A percentile compares a stretch with the other conserved stretches of the same genome.
phyloP scores from a whole-genome alignment of 2,113 vertebrate genomes.

The Collichthys lucidus region DNA sequence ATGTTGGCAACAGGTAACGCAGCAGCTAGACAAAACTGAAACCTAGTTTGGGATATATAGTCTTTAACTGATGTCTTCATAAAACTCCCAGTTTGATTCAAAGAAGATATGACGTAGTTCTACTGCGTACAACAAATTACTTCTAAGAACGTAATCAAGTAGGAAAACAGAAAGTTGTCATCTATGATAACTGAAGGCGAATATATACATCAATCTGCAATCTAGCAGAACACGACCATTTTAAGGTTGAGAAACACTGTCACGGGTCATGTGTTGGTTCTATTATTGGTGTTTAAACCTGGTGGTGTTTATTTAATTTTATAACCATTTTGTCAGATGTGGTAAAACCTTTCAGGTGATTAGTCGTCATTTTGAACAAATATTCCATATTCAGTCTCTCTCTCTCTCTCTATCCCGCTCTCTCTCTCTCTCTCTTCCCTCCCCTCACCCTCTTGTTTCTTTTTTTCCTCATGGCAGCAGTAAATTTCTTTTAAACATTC shows the following conservation, averaged over 20 bases:
- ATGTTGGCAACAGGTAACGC: not conserved
- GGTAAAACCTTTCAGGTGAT: constrained; percentile 35
- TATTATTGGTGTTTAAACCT: not conserved
- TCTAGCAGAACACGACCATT: not conserved
- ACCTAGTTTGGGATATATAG: not conserved
- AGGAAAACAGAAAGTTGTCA: not conserved
- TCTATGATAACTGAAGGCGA: not conserved
- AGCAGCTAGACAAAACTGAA: not conserved
- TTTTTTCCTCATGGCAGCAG: constrained; percentile 69
- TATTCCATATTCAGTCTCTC: constrained; percentile 22
- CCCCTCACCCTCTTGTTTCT: constrained; percentile 38
- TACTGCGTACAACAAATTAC: not conserved
- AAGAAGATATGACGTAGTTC: not conserved
- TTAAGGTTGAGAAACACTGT: not conserved
- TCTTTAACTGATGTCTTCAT: not conserved
- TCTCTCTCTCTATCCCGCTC: constrained; percentile 5
- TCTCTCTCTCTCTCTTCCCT: not conserved
- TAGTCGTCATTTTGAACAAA: constrained; percentile 20
- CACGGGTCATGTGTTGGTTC: not conserved
- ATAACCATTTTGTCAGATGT: not conserved
- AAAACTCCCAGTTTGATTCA: not conserved
- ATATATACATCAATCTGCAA: not conserved
- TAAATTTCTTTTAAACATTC: constrained; percentile 87
- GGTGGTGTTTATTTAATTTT: not conserved
- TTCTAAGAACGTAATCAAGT: not conserved